Evolutionary conservation across 2,113 vertebrate genomes (phyloP).

Genomic region (Turnix velox): DNA sequence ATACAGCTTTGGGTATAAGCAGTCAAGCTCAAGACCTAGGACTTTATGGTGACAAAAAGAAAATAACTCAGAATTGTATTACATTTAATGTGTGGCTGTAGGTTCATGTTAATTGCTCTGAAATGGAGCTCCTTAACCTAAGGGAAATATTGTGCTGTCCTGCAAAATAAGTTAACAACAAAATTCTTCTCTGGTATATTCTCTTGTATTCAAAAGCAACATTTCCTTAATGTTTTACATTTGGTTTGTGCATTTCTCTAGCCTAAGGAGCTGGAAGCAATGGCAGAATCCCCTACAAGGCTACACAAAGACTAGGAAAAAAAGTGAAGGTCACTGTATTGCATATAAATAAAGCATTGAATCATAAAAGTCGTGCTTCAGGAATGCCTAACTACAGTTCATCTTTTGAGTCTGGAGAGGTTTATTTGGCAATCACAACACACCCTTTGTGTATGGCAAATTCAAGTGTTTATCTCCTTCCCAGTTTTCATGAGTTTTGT

Average conservation of each 20-base stretch:
- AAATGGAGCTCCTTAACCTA: background rate
- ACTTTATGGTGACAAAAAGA: background rate
- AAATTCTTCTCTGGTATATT: background rate
- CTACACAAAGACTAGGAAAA: background rate
- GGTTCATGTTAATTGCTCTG: background rate
- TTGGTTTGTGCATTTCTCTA: background rate
- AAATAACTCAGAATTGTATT: background rate
- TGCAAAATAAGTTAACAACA: background rate
- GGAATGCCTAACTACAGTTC: background rate
- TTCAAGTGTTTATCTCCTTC: background rate
- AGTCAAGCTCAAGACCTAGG: background rate
- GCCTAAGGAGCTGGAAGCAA: background rate
- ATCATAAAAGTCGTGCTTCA: background rate
- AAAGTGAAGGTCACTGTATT: background rate
- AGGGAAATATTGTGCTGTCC: background rate
- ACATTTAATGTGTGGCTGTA: background rate
- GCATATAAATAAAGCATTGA: background rate
- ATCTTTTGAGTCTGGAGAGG: background rate
- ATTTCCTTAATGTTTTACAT: background rate
- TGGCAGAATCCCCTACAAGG: background rate
- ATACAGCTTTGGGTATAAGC: background rate
- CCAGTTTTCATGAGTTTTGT: background rate
- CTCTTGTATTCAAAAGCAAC: background rate
- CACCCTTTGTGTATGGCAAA: background rate
- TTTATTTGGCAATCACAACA: background rate